phyloP scores from a whole-genome alignment of 2,797 vertebrate species.

The Petrocephalus schoutedeni region DNA sequence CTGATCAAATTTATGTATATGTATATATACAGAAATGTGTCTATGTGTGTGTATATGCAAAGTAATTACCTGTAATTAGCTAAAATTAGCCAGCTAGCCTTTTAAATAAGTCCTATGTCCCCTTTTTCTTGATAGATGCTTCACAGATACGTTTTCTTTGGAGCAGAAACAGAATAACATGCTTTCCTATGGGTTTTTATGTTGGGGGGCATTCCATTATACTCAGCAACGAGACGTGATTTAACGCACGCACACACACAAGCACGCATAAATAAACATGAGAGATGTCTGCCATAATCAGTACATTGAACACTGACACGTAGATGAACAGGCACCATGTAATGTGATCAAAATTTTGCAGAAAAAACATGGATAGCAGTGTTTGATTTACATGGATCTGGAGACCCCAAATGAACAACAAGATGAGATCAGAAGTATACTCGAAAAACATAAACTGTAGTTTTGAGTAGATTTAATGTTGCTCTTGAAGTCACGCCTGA shows the following conservation, averaged over 20 bases:
- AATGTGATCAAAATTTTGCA: background rate
- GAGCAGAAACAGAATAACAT: conserved; percentile 8
- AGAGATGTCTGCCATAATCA: background rate
- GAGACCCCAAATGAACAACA: background rate
- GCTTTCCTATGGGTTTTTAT: background rate
- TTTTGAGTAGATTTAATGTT: background rate
- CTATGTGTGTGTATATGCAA: conserved; percentile 12
- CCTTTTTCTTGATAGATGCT: conserved; percentile 1
- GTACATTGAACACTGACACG: background rate
- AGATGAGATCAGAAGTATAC: background rate
- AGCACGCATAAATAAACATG: background rate
- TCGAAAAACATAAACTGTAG: background rate
- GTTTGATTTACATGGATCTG: background rate
- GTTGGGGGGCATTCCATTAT: background rate
- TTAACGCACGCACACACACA: background rate
- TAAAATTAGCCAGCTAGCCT: background rate
- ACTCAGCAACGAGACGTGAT: background rate
- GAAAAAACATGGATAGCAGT: background rate
- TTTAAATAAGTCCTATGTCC: background rate
- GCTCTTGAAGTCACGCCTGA: background rate
- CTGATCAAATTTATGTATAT: conserved; percentile 10
- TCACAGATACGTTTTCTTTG: background rate
- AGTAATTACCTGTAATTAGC: background rate
- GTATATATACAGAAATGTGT: conserved; percentile 24
- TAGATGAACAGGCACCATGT: background rate